Conservation (phyloP, 2,113 vertebrate genomes). For the Anhinga anhinga region DNA sequence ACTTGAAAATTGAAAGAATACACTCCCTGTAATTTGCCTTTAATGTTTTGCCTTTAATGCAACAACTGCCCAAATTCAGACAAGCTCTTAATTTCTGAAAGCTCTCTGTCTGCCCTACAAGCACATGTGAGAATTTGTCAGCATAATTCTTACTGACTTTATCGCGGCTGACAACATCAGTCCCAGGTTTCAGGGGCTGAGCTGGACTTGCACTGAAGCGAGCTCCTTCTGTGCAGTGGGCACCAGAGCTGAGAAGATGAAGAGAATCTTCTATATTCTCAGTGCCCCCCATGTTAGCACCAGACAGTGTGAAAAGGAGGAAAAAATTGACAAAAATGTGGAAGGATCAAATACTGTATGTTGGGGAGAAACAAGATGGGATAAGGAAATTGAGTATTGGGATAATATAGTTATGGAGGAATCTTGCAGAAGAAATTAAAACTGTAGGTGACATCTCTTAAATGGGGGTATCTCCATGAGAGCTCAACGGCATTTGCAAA, state of each 20-base stretch:
- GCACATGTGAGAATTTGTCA: neutral
- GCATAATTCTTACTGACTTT: neutral
- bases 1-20: neutral
- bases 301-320: neutral
- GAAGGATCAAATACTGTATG: neutral
- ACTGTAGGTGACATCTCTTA: neutral
- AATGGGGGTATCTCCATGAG: neutral
- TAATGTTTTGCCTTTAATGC: neutral
- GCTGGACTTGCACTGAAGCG: neutral
- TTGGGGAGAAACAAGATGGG: neutral
- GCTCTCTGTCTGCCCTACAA: neutral
- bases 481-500: neutral
- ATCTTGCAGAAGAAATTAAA: neutral
- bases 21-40: neutral
- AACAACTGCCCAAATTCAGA: neutral
- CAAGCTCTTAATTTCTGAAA: neutral
- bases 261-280: neutral
- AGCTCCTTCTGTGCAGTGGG: neutral
- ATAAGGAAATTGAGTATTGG: neutral
- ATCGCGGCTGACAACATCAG: neutral
- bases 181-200: neutral
- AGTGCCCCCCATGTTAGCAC: neutral
- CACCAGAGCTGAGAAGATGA: neutral
- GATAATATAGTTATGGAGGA: neutral
- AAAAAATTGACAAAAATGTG: neutral